phyloP scores from a whole-genome alignment of 2,797 vertebrate genomes.

The Catostomus latipinnis region DNA sequence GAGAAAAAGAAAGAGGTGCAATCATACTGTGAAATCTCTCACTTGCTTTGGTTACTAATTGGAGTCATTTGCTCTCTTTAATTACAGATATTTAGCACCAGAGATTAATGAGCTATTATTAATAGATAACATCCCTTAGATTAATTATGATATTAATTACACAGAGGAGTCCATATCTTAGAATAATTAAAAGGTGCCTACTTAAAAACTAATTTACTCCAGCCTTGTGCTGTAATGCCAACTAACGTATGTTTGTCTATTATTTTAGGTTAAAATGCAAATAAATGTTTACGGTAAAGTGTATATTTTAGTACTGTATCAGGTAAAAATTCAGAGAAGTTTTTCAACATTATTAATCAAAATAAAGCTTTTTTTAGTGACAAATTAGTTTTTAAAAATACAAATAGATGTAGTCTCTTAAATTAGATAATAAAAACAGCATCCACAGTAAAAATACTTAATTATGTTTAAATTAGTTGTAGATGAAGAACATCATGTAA shows the following conservation, averaged over 20 bases:
- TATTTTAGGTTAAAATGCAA: neutral
- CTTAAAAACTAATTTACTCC: constrained; percentile 29
- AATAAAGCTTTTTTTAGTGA: neutral
- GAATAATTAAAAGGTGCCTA: constrained; percentile 45
- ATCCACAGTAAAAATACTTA: neutral
- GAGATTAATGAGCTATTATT: constrained; percentile 53
- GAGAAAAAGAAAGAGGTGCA: neutral
- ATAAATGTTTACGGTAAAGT: too few relatives aligned
- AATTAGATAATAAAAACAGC: neutral
- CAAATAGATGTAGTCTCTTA: neutral
- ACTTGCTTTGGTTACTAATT: constrained; percentile 46
- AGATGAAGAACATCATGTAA: neutral
- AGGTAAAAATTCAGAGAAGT: neutral
- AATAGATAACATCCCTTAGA: constrained; percentile 59
- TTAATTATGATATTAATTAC: constrained; percentile 59
- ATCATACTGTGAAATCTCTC: constrained; percentile 28
- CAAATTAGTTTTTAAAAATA: too few relatives aligned
- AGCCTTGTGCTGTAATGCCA: neutral
- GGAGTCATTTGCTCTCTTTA: constrained; percentile 52
- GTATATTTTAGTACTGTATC: neutral
- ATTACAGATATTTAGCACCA: constrained; percentile 55
- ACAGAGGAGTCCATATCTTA: constrained; percentile 34
- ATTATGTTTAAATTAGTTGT: neutral
- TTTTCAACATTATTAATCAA: too few relatives aligned
- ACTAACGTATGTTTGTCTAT: neutral